Percentiles rank a stretch among this genome's conserved stretches.
Evolutionary conservation across 2,888 invertebrate species (phyloP).

Genomic region (Parnassius apollo): DNA sequence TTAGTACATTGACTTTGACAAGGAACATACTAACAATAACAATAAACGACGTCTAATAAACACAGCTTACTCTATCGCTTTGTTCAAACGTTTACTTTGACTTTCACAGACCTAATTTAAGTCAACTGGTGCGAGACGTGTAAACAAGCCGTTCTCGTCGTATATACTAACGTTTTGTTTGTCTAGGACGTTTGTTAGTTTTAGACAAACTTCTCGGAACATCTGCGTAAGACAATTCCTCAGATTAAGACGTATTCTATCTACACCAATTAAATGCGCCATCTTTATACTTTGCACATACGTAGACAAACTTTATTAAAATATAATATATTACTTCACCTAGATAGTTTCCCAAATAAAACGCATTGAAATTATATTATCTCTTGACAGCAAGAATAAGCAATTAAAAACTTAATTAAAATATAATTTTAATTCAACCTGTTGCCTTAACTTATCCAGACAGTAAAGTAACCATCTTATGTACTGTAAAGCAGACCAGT

Average conservation of each 20-base stretch:
- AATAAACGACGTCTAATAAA: conserved; percentile 20
- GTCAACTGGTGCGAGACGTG: conserved; percentile 21
- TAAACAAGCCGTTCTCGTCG: conserved; percentile 16
- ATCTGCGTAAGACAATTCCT: conserved; percentile 24
- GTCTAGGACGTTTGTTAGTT: conserved; percentile 16
- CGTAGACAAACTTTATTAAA: no score
- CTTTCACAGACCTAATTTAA: conserved; percentile 22
- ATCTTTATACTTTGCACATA: not conserved
- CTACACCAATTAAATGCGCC: conserved; percentile 6
- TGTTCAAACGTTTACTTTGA: conserved; percentile 21
- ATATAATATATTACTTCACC: no score
- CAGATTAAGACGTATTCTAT: conserved; percentile 7
- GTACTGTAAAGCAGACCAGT: no score
- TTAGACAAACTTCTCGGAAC: conserved; percentile 22
- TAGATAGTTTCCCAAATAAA: no score
- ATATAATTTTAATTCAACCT: no score
- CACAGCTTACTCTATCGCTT: conserved; percentile 14
- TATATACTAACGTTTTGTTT: conserved; percentile 16
- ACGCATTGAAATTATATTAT: no score
- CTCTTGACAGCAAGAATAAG: no score
- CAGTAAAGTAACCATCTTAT: no score
- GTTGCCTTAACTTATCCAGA: no score
- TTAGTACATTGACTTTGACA: conserved; percentile 15
- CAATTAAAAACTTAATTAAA: no score
- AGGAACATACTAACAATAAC: conserved; percentile 16